A percentile compares a stretch with the other conserved stretches of the same genome.
These are phyloP conservation scores for Pristionchus pacificus DNA, from an alignment of 1,140 invertebrate genomes.

Conservation along the genomic window DNA sequence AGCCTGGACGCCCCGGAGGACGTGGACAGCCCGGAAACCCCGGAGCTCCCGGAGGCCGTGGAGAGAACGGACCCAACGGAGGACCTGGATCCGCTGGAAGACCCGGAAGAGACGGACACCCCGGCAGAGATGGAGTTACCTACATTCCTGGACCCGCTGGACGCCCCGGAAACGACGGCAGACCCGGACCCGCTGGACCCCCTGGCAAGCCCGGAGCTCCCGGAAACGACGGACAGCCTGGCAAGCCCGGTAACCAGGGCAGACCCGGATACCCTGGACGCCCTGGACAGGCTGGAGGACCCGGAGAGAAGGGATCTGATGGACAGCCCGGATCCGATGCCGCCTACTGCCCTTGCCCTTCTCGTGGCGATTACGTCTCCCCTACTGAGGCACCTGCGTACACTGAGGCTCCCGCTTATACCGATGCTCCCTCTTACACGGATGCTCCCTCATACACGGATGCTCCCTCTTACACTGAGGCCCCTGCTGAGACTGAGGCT, in stretches of 20 bases:
- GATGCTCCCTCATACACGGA: too few species aligned
- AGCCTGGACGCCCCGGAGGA: slow-evolving; percentile 17
- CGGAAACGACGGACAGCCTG: not conserved
- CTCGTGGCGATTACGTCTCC: too few species aligned
- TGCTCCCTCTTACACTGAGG: too few species aligned
- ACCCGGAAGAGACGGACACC: slow-evolving; percentile 27
- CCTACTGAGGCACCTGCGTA: too few species aligned
- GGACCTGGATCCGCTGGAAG: slow-evolving; percentile 24
- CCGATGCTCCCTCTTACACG: too few species aligned
- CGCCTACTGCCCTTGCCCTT: too few species aligned
- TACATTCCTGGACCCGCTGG: not conserved
- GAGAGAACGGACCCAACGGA: slow-evolving; percentile 29
- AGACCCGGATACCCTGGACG: not conserved
- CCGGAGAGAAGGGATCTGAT: not conserved
- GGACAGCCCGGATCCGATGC: too few species aligned
- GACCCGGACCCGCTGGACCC: not conserved
- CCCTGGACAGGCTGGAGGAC: not conserved
- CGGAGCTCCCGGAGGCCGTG: slow-evolving; percentile 27
- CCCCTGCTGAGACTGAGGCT: too few species aligned
- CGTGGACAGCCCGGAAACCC: slow-evolving; percentile 27
- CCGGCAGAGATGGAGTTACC: not conserved
- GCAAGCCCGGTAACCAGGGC: not conserved
- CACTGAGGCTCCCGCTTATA: too few species aligned
- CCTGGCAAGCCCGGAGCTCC: not conserved
- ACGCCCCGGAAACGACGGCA: not conserved